These are phyloP conservation scores for Eurypyga helias DNA, from an alignment of 2,113 vertebrate species.

Conservation along the genomic window DNA sequence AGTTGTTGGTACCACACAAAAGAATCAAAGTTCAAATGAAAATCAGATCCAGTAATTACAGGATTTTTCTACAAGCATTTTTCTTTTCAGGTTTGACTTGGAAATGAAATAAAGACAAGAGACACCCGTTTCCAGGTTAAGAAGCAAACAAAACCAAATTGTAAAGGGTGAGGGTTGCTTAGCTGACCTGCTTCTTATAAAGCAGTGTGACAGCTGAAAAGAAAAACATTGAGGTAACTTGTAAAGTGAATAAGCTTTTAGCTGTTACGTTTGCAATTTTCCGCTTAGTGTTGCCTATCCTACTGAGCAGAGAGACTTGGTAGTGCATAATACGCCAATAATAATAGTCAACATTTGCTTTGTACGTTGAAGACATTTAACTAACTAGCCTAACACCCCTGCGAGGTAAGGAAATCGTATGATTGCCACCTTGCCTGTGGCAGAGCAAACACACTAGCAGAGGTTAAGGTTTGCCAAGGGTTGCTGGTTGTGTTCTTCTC, in stretches of 20 bases:
- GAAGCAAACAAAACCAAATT: constrained; percentile 72
- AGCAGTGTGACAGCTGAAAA: constrained; percentile 8
- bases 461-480: neutral
- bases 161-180: constrained; percentile 30
- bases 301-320: constrained; percentile 20
- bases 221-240: neutral
- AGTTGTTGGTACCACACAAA: constrained; percentile 35
- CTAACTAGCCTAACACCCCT: constrained; percentile 9
- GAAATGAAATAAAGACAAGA: constrained; percentile 69
- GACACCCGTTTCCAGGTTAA: constrained; percentile 44
- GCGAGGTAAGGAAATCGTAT: neutral
- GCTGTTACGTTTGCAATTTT: neutral
- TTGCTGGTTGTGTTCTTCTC: neutral
- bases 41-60: constrained; percentile 73
- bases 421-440: constrained; percentile 25
- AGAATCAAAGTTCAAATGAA: constrained; percentile 66
- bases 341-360: constrained; percentile 35
- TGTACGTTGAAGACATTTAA: neutral
- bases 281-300: neutral
- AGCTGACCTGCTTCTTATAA: constrained; percentile 29
- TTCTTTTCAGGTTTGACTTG: constrained; percentile 48
- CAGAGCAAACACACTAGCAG: neutral
- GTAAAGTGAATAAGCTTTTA: constrained; percentile 55
- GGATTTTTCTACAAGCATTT: constrained; percentile 59
- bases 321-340: neutral